Percentiles rank a stretch among this genome's conserved stretches.
Evolutionary conservation across 2,888 invertebrate genomes (phyloP).

Genomic region (Romanomermis culicivorax): DNA sequence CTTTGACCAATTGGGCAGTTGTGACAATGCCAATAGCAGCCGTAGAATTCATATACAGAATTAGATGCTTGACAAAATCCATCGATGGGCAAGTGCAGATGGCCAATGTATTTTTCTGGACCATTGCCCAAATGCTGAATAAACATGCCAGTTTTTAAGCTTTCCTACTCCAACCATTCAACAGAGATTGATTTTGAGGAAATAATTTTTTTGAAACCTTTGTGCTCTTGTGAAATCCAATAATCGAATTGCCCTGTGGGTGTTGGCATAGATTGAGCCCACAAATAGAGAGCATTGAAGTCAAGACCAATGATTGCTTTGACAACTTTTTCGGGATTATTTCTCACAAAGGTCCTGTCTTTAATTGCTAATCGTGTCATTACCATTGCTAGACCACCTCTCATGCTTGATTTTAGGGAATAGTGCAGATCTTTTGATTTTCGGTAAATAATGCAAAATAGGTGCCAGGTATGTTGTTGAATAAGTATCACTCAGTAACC

Average conservation of each 20-base stretch:
- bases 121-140: background rate
- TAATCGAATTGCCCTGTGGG: background rate
- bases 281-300: background rate
- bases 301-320: background rate
- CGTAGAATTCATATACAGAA: background rate
- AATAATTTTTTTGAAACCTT: background rate
- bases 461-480: constrained; percentile 7
- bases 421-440: background rate
- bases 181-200: background rate
- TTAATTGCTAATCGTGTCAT: background rate
- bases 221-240: background rate
- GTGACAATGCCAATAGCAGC: background rate
- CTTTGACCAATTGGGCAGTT: background rate
- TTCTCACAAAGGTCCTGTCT: background rate
- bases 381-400: background rate
- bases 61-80: background rate
- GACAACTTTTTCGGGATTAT: background rate
- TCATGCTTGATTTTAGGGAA: background rate
- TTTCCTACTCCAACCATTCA: background rate
- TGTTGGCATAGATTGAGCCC: background rate
- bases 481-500: constrained; percentile 8
- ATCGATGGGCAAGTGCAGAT: background rate
- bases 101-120: background rate
- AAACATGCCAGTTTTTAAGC: background rate
- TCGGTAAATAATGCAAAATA: background rate